A percentile compares a stretch with the other conserved stretches of the same genome.
Conservation (phyloP, 2,888 invertebrate species). For the Polyommatus iphigenia region DNA sequence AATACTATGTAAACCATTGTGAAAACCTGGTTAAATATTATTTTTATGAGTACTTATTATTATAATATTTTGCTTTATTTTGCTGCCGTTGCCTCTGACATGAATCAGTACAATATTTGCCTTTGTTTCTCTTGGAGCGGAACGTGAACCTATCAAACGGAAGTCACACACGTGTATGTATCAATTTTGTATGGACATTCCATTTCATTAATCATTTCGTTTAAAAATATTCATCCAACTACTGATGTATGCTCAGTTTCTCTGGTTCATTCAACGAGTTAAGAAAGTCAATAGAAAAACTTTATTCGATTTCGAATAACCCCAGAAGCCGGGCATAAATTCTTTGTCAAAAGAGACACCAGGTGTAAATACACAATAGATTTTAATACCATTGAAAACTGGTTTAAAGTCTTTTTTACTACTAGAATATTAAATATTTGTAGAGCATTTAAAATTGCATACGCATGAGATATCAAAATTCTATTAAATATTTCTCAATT, state of each 20-base stretch:
- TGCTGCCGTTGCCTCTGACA: background rate
- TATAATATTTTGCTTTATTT: background rate
- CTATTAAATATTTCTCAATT: background rate
- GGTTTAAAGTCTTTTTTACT: background rate
- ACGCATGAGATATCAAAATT: background rate
- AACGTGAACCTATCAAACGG: slow-evolving; percentile 28
- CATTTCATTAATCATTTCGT: background rate
- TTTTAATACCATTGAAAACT: slow-evolving; percentile 1
- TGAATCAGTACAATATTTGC: slow-evolving; percentile 24
- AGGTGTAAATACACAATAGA: background rate
- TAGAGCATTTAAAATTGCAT: background rate
- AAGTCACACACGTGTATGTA: slow-evolving; percentile 17
- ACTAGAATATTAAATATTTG: background rate
- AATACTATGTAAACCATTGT: no score
- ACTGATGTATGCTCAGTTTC: background rate
- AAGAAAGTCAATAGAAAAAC: background rate
- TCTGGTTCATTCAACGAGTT: no score
- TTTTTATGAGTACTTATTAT: background rate
- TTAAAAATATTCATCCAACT: background rate
- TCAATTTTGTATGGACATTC: slow-evolving; percentile 13
- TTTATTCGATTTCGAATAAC: background rate
- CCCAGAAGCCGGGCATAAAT: background rate
- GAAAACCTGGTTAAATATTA: background rate
- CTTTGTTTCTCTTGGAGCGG: slow-evolving; percentile 29
- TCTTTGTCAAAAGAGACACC: background rate